Conservation (phyloP, 1,140 invertebrate species). For the Chlorops oryzae region DNA sequence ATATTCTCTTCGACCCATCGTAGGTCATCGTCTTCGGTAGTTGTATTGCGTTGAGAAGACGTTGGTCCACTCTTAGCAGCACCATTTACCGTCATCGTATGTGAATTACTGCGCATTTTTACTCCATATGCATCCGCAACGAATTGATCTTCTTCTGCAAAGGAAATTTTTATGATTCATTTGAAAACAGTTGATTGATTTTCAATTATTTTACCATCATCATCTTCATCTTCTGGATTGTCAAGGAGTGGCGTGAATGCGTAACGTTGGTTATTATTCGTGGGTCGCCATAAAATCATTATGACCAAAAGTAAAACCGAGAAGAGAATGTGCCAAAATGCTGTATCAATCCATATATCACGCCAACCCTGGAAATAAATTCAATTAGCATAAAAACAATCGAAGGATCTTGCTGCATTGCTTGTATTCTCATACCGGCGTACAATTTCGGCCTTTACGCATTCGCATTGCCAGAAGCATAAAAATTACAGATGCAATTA, state of each 20-base stretch:
- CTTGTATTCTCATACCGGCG: constrained; percentile 57
- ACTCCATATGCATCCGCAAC: constrained; percentile 80
- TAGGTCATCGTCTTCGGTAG: constrained; percentile 69
- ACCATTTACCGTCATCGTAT: constrained; percentile 39
- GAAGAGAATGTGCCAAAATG: constrained; percentile 91
- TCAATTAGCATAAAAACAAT: background rate
- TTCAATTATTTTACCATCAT: constrained; percentile 48
- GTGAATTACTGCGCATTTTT: constrained; percentile 68
- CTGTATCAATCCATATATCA: constrained; percentile 86
- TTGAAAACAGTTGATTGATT: background rate
- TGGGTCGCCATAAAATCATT: constrained; percentile 90
- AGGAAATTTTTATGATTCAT: constrained; percentile 3
- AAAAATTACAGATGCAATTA: constrained; percentile 80
- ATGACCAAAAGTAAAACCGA: constrained; percentile 81
- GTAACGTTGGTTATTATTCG: constrained; percentile 91
- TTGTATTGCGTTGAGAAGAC: constrained; percentile 41
- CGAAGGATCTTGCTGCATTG: background rate
- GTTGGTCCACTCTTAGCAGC: constrained; percentile 22
- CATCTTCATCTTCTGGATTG: constrained; percentile 74
- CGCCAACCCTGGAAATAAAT: constrained; percentile 68
- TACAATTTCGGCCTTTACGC: constrained; percentile 63
- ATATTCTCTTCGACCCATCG: constrained; percentile 92
- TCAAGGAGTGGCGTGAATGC: constrained; percentile 88
- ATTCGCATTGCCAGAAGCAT: constrained; percentile 87
- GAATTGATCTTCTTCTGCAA: constrained; percentile 67